phyloP scores from a whole-genome alignment of 2,888 invertebrate species.

The Micoletzkya japonica region DNA sequence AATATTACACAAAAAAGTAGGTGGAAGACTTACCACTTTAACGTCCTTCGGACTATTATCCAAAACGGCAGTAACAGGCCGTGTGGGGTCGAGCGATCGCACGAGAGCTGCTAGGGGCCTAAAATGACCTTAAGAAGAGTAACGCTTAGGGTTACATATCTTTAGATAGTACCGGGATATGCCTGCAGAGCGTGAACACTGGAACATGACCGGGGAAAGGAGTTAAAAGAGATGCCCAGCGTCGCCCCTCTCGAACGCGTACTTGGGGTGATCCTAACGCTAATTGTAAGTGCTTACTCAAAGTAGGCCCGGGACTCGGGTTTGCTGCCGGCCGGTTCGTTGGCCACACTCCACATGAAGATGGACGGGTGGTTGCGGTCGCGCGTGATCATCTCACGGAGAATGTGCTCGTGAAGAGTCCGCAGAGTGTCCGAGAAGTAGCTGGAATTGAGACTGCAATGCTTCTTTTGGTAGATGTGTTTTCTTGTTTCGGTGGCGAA shows the following conservation, averaged over 20 bases:
- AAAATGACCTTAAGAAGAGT: constrained; percentile 21
- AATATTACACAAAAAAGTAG: no score
- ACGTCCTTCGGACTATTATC: no score
- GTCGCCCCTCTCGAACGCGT: no score
- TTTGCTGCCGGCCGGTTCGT: constrained; percentile 80
- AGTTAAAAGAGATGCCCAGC: no score
- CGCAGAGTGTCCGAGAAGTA: constrained; percentile 2
- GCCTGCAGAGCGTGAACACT: no score
- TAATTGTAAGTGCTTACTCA: no score
- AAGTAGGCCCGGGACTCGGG: constrained; percentile 80
- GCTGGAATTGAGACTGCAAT: not conserved
- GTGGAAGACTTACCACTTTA: no score
- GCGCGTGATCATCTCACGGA: constrained; percentile 82
- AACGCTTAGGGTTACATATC: no score
- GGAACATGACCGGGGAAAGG: no score
- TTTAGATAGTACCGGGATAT: no score
- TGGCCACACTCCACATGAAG: constrained; percentile 85
- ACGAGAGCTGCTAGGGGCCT: constrained; percentile 70
- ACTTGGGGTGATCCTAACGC: no score
- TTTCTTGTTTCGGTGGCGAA: not conserved
- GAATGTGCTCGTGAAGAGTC: constrained; percentile 80
- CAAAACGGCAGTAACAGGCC: constrained; percentile 74
- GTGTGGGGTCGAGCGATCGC: constrained; percentile 57
- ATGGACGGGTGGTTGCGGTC: constrained; percentile 92
- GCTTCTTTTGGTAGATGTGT: not conserved